Percentiles rank a stretch among this genome's conserved stretches.
Evolutionary conservation across 2,888 invertebrate genomes (phyloP).

Genomic region (Lissocephala sabroskyi): DNA sequence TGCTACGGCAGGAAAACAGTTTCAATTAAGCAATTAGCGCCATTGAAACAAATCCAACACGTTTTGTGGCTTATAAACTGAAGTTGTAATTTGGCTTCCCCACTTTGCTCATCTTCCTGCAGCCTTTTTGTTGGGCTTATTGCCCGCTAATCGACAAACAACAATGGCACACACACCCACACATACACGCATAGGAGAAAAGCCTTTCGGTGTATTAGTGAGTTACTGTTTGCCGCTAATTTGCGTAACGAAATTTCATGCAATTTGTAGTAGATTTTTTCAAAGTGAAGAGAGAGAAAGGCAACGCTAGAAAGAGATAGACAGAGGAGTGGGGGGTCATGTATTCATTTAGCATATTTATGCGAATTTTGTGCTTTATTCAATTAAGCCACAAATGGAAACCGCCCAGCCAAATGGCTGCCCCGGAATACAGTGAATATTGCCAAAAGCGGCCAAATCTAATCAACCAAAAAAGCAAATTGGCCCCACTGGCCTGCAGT

Average conservation of each 20-base stretch:
- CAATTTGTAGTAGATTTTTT: not conserved
- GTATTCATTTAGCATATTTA: slow-evolving; percentile 54
- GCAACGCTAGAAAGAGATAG: too few relatives aligned
- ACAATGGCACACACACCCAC: slow-evolving; percentile 1
- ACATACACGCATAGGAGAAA: too few relatives aligned
- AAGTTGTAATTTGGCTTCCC: slow-evolving; percentile 12
- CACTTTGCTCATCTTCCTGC: not conserved
- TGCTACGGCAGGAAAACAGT: slow-evolving; percentile 45
- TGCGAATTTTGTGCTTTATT: slow-evolving; percentile 45
- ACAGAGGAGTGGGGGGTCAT: too few relatives aligned
- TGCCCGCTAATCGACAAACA: slow-evolving; percentile 8
- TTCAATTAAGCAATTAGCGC: slow-evolving; percentile 66
- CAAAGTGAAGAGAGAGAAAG: too few relatives aligned
- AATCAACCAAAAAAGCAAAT: slow-evolving; percentile 28
- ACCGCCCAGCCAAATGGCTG: slow-evolving; percentile 14
- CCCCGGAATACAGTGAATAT: slow-evolving; percentile 23
- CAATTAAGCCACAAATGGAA: slow-evolving; percentile 37
- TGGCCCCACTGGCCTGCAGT: too few relatives aligned
- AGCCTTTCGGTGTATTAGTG: slow-evolving; percentile 19
- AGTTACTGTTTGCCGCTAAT: slow-evolving; percentile 44
- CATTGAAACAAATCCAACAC: slow-evolving; percentile 66
- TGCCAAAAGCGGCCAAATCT: slow-evolving; percentile 8
- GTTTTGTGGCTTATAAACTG: slow-evolving; percentile 62
- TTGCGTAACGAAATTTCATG: slow-evolving; percentile 14
- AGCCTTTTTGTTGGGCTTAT: slow-evolving; percentile 19